phyloP scores from a whole-genome alignment of 2,888 invertebrate species.

The Sphecodes monilicornis region DNA sequence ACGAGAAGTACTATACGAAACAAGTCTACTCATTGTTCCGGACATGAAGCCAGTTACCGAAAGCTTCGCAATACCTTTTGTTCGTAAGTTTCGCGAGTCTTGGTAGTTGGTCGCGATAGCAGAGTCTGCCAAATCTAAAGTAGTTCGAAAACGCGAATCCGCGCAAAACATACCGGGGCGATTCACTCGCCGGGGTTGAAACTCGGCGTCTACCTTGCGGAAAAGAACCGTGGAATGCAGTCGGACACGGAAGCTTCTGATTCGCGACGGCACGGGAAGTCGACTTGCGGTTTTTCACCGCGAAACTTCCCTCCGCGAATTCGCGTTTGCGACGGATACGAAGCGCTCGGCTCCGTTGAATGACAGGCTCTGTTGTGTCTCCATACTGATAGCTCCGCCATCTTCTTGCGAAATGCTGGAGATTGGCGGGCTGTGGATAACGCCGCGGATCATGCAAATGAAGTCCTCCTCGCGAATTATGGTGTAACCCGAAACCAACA shows the following conservation, averaged over 20 bases:
- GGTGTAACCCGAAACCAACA: neutral
- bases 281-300: conserved; percentile 51
- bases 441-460: neutral
- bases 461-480: neutral
- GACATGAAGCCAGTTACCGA: conserved; percentile 31
- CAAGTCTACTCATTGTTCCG: conserved; percentile 22
- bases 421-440: neutral
- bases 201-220: conserved; percentile 47
- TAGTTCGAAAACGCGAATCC: conserved; percentile 69
- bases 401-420: neutral
- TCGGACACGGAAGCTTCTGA: conserved; percentile 54
- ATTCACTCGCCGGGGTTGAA: conserved; percentile 46
- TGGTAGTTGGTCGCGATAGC: conserved; percentile 58
- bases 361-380: conserved; percentile 39
- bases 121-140: conserved; percentile 73
- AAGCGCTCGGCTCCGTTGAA: conserved; percentile 15
- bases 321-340: conserved; percentile 46
- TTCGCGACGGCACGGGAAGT: conserved; percentile 66
- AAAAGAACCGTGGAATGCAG: conserved; percentile 63
- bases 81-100: conserved; percentile 68
- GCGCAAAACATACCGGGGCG: conserved; percentile 64
- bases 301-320: conserved; percentile 48
- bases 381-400: conserved; percentile 7
- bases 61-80: conserved; percentile 69
- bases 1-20: conserved; percentile 24